These are phyloP conservation scores for Ctenicera cuprea DNA, from an alignment of 2,888 invertebrate species.

Conservation along the genomic window DNA sequence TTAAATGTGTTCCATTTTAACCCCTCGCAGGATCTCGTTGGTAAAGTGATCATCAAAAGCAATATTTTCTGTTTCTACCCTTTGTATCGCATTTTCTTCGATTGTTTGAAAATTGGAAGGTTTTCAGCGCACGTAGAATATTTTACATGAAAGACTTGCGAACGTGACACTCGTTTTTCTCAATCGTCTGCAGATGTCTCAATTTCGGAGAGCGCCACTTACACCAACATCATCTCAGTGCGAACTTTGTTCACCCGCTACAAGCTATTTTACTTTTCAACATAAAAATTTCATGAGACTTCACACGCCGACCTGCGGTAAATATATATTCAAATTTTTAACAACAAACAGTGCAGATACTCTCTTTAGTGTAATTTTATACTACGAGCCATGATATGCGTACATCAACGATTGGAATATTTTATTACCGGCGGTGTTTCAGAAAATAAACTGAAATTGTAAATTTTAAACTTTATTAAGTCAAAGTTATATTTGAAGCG, in stretches of 20 bases:
- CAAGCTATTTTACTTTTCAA: constrained; percentile 46
- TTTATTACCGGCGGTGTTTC: background rate
- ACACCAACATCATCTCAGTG: constrained; percentile 35
- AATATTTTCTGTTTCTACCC: constrained; percentile 10
- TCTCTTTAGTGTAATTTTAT: constrained; percentile 2
- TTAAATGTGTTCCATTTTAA: constrained; percentile 10
- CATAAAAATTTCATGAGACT: constrained; percentile 47
- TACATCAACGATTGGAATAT: background rate
- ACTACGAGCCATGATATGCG: background rate
- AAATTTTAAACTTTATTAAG: too few species aligned
- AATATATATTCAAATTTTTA: constrained; percentile 31
- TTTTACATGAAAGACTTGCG: constrained; percentile 46
- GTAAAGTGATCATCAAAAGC: constrained; percentile 8
- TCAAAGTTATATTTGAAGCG: too few species aligned
- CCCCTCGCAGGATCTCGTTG: background rate
- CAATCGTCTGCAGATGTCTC: constrained; percentile 46
- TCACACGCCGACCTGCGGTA: constrained; percentile 1
- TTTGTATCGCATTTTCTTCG: constrained; percentile 26
- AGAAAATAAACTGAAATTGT: too few species aligned
- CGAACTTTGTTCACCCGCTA: constrained; percentile 44
- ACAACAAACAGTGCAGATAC: constrained; percentile 21
- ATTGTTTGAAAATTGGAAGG: constrained; percentile 32
- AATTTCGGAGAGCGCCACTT: constrained; percentile 40
- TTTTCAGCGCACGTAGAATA: constrained; percentile 46
- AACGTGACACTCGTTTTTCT: constrained; percentile 46